Evolutionary conservation across 2,888 invertebrate genomes (phyloP).

Genomic region (Corbicula japonica): DNA sequence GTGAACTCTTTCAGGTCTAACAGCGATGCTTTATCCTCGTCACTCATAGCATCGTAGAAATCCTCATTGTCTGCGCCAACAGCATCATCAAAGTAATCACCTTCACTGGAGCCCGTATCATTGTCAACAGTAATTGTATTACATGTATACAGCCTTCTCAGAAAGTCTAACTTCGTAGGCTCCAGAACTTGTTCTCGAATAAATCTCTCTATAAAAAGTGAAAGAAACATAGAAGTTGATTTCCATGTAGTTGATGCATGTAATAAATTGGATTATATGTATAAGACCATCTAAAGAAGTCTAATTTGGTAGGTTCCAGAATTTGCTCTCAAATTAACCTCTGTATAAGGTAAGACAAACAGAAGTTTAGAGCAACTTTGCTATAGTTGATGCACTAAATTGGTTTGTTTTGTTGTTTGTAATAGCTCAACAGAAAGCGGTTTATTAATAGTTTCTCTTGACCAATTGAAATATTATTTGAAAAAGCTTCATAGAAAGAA

Average conservation of each 20-base stretch:
- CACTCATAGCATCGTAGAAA: not conserved
- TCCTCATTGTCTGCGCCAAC: not conserved
- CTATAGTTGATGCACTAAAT: too few species aligned
- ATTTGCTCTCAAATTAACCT: not conserved
- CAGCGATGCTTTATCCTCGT: not conserved
- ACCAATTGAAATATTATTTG: too few species aligned
- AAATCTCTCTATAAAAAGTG: constrained; percentile 31
- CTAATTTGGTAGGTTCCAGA: too few species aligned
- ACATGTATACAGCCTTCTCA: constrained; percentile 21
- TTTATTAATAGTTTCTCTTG: too few species aligned
- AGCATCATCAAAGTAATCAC: constrained; percentile 5
- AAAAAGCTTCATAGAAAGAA: too few species aligned
- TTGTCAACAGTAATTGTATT: not conserved
- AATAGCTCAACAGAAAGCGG: too few species aligned
- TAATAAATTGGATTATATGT: not conserved
- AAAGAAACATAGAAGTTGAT: not conserved
- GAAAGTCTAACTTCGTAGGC: constrained; percentile 37
- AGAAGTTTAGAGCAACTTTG: too few species aligned
- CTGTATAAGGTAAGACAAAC: too few species aligned
- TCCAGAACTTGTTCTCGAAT: constrained; percentile 35
- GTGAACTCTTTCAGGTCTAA: too few species aligned
- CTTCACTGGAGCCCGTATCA: constrained; percentile 1
- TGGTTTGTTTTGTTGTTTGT: too few species aligned
- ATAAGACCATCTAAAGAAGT: not conserved
- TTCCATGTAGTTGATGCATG: not conserved